A percentile compares a stretch with the other conserved stretches of the same genome.
phyloP scores from a whole-genome alignment of 2,113 vertebrate species.

The Dromiciops gliroides region DNA sequence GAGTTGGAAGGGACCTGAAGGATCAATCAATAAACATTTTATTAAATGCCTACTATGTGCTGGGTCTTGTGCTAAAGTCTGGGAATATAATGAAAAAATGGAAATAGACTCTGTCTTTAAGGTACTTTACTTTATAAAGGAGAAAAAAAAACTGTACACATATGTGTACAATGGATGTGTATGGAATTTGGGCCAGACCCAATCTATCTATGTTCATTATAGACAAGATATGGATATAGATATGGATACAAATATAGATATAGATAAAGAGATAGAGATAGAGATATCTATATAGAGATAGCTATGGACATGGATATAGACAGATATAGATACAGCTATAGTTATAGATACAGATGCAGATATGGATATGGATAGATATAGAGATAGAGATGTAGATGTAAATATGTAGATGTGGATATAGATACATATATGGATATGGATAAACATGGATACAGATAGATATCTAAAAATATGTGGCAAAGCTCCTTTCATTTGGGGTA shows the following conservation, averaged over 20 bases:
- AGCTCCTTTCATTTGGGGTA: not conserved
- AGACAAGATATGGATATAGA: not conserved
- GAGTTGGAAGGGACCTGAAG: not conserved
- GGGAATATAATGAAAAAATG: not conserved
- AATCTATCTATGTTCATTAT: not conserved
- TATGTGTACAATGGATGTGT: not conserved
- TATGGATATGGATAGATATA: no score
- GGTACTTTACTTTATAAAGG: not conserved
- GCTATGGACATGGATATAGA: no score
- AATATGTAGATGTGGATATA: no score
- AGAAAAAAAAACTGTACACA: not conserved
- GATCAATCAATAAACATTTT: not conserved
- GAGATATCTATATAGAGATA: not conserved
- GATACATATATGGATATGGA: no score
- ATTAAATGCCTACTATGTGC: not conserved
- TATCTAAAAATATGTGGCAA: not conserved
- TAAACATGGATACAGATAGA: not conserved
- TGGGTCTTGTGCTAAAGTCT: not conserved
- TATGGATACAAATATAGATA: not conserved
- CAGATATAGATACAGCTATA: no score
- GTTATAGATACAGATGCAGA: no score
- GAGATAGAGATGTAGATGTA: no score
- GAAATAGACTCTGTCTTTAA: not conserved
- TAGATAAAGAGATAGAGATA: not conserved
- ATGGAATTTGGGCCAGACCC: not conserved